These are phyloP conservation scores for Chromobotia macracanthus DNA, from an alignment of 2,797 vertebrate species.

Conservation along the genomic window DNA sequence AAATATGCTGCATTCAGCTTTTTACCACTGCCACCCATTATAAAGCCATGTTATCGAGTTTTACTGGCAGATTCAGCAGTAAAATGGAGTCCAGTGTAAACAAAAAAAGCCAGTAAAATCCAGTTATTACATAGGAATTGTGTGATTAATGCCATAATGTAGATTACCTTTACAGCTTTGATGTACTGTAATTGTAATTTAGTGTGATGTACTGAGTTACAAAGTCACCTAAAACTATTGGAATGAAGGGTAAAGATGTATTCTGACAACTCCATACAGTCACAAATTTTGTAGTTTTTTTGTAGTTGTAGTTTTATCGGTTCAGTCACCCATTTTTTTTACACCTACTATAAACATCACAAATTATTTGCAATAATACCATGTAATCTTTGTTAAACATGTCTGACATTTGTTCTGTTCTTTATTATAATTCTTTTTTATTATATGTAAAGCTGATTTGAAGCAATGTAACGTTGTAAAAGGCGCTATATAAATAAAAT, in stretches of 20 bases:
- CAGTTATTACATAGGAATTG: background rate
- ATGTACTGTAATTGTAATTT: background rate
- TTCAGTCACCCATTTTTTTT: no score
- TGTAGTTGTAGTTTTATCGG: no score
- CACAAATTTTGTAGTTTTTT: no score
- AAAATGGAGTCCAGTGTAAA: background rate
- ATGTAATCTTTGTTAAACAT: no score
- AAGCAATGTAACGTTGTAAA: no score
- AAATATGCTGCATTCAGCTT: constrained; percentile 28
- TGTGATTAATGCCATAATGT: background rate
- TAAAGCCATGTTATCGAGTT: background rate
- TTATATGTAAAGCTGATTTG: no score
- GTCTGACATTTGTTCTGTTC: no score
- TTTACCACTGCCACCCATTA: constrained; percentile 10
- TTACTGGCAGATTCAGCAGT: background rate
- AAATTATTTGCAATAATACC: no score
- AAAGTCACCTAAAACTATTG: background rate
- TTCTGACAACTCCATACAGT: background rate
- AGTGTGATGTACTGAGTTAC: background rate
- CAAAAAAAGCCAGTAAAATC: background rate
- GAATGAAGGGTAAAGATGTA: background rate
- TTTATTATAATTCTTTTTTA: no score
- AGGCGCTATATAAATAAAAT: no score
- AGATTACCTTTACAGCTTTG: background rate
- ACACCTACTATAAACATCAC: no score